These are phyloP conservation scores for Actinia tenebrosa DNA, from an alignment of 64 coral and sea anemone genomes.

Conservation along the genomic window DNA sequence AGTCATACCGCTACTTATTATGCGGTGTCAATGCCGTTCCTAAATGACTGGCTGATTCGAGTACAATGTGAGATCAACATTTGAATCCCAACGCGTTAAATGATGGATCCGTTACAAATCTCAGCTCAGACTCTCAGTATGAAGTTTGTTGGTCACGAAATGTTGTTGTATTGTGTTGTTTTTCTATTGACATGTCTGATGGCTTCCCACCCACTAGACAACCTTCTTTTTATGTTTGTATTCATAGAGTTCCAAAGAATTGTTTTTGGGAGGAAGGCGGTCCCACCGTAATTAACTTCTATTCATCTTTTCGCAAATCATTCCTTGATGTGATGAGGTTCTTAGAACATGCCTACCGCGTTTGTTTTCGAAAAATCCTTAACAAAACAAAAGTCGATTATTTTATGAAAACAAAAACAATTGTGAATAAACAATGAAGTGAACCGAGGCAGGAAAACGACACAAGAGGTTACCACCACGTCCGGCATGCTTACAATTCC, in stretches of 20 bases:
- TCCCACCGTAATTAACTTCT: neutral
- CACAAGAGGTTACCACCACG: neutral
- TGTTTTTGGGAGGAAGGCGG: neutral
- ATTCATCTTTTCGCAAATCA: neutral
- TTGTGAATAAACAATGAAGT: neutral
- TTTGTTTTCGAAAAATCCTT: neutral
- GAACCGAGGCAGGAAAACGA: neutral
- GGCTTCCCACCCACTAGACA: neutral
- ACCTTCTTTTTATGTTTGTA: neutral
- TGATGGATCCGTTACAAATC: neutral
- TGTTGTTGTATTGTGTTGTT: neutral
- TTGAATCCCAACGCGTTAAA: neutral
- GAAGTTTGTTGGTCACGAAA: conserved; percentile 15
- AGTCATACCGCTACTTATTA: neutral
- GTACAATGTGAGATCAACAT: too few species aligned
- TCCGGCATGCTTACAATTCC: neutral
- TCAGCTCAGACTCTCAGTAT: neutral
- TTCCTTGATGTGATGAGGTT: neutral
- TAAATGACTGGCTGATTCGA: conserved; percentile 11
- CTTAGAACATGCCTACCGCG: neutral
- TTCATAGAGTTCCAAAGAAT: neutral
- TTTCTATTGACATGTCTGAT: neutral
- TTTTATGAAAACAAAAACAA: neutral
- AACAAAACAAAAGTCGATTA: neutral
- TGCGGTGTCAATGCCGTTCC: conserved; percentile 9